A percentile compares a stretch with the other conserved stretches of the same genome.
These are phyloP conservation scores for Leucosticte australis DNA, from an alignment of 2,113 vertebrate species.

Conservation along the genomic window DNA sequence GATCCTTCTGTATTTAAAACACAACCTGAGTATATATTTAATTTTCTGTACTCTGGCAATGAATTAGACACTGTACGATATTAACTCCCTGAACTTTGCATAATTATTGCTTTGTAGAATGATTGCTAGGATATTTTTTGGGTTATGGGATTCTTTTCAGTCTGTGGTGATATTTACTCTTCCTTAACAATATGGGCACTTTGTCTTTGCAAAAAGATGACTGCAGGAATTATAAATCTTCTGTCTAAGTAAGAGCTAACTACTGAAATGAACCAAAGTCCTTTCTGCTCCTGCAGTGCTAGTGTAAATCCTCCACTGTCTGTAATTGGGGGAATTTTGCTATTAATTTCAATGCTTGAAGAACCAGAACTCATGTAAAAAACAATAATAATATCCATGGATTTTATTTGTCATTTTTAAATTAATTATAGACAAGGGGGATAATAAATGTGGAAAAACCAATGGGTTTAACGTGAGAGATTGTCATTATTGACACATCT, in stretches of 20 bases:
- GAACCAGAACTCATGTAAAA: background rate
- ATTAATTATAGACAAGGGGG: background rate
- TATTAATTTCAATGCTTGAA: background rate
- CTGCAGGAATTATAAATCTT: background rate
- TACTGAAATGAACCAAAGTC: background rate
- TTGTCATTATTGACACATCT: background rate
- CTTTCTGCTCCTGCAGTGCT: background rate
- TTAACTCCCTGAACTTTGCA: background rate
- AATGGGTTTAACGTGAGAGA: background rate
- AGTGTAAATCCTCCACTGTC: background rate
- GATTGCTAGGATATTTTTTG: background rate
- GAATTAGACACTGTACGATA: background rate
- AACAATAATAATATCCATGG: background rate
- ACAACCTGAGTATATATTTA: background rate
- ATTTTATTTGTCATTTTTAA: background rate
- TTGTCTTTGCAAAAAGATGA: background rate
- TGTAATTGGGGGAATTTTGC: background rate
- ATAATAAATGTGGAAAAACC: background rate
- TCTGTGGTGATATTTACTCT: background rate
- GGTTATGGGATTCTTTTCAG: background rate
- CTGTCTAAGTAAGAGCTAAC: background rate
- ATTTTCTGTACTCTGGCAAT: background rate
- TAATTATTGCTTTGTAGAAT: background rate
- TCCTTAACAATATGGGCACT: background rate
- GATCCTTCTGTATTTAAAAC: conserved; percentile 26